phyloP scores from a whole-genome alignment of 92 coral and sea anemone genomes.

The Hydrozoanthus gracilis region DNA sequence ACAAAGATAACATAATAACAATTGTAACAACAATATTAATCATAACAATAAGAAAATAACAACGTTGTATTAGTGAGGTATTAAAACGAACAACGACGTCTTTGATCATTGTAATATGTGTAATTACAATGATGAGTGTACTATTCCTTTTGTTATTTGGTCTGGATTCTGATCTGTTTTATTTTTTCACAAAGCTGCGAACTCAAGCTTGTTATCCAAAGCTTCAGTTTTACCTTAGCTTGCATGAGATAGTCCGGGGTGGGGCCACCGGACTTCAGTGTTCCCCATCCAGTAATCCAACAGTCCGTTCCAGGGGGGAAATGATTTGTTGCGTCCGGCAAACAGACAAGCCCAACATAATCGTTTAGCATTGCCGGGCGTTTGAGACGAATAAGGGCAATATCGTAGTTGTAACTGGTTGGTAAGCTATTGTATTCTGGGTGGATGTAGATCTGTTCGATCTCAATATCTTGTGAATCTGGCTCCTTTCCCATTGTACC shows the following conservation, averaged over 20 bases:
- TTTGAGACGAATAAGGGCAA: conserved; percentile 84
- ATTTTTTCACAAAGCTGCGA: too few species aligned
- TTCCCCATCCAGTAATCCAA: conserved; percentile 93
- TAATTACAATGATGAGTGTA: too few species aligned
- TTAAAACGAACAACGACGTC: too few species aligned
- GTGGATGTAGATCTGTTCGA: conserved; percentile 69
- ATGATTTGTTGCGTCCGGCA: conserved; percentile 65
- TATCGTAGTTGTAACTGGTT: conserved; percentile 69
- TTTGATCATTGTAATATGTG: too few species aligned
- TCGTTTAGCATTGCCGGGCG: conserved; percentile 57
- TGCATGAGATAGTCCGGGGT: conserved; percentile 75
- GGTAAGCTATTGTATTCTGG: conserved; percentile 75
- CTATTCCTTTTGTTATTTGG: too few species aligned
- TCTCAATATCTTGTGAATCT: conserved; percentile 74
- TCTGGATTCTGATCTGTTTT: too few species aligned
- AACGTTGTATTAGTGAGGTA: too few species aligned
- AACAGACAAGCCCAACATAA: conserved; percentile 68
- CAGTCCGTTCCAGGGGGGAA: conserved; percentile 81
- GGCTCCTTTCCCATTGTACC: conserved; percentile 31
- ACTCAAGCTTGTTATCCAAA: too few species aligned
- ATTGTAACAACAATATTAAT: too few species aligned
- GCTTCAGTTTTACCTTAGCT: conserved; percentile 63
- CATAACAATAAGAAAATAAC: too few species aligned
- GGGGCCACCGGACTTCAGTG: conserved; percentile 68
- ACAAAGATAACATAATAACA: too few species aligned